These are phyloP conservation scores for Heloderma charlesbogerti DNA, from an alignment of 2,113 vertebrate species.

Conservation along the genomic window DNA sequence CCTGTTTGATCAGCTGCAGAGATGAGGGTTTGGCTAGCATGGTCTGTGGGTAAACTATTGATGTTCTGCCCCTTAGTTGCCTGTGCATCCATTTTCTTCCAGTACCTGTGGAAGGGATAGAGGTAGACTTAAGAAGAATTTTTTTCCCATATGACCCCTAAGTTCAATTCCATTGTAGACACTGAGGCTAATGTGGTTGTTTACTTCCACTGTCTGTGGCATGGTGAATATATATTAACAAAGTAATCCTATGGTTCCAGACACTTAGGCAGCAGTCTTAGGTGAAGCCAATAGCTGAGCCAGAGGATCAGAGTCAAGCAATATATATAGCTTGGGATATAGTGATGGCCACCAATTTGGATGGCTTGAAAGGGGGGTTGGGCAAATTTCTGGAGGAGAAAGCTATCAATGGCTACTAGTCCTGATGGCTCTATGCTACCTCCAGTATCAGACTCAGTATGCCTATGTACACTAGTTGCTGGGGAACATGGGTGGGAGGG, in stretches of 20 bases:
- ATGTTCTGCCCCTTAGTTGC: not conserved
- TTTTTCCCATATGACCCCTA: not conserved
- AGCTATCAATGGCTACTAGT: too few relatives aligned
- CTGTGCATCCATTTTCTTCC: not conserved
- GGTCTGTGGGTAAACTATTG: too few relatives aligned
- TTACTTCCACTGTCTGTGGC: not conserved
- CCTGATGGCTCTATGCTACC: too few relatives aligned
- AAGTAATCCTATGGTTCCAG: too few relatives aligned
- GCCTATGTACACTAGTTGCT: too few relatives aligned
- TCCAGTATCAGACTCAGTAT: too few relatives aligned
- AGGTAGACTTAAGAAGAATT: not conserved
- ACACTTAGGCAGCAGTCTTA: not conserved
- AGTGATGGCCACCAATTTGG: too few relatives aligned
- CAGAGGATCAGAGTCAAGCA: not conserved
- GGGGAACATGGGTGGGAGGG: too few relatives aligned
- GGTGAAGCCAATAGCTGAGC: not conserved
- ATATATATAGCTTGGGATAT: too few relatives aligned
- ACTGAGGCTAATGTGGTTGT: not conserved
- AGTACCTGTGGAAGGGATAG: not conserved
- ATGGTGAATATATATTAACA: too few relatives aligned
- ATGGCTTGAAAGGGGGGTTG: too few relatives aligned
- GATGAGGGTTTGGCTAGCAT: not conserved
- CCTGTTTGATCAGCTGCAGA: not conserved
- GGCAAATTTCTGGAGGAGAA: too few relatives aligned
- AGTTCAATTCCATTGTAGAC: not conserved